A percentile compares a stretch with the other conserved stretches of the same genome.
Conservation (phyloP, 2,888 invertebrate species). For the Agriopis aurantiaria region DNA sequence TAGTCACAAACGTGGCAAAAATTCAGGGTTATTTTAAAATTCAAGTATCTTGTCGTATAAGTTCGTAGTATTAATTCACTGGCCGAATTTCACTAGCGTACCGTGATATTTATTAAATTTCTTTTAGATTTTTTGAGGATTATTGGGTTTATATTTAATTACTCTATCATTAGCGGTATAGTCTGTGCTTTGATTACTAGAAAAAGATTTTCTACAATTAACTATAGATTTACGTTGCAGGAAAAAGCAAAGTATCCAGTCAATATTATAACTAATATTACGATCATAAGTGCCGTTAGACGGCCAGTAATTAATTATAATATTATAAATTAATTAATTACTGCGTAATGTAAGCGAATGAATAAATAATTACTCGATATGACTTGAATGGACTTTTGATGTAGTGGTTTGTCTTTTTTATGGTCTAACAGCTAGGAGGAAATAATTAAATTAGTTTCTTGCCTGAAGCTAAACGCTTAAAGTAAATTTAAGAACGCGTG, state of each 20-base stretch:
- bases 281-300: conserved; percentile 4
- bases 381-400: conserved; percentile 1
- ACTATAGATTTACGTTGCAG: no score
- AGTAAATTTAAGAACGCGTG: not conserved
- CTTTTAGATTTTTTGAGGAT: no score
- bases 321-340: conserved; percentile 3
- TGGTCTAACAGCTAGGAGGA: not conserved
- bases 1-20: no score
- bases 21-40: no score
- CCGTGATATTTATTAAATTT: no score
- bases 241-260: not conserved
- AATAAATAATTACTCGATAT: conserved; percentile 3
- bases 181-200: no score
- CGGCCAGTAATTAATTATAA: conserved; percentile 5
- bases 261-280: conserved; percentile 2
- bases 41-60: no score
- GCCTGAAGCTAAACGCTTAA: not conserved
- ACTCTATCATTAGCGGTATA: no score
- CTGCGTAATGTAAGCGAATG: conserved; percentile 1
- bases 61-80: no score
- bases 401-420: not conserved
- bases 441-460: not conserved
- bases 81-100: no score
- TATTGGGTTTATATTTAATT: no score
- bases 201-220: no score